Percentiles rank a stretch among this genome's conserved stretches.
phyloP scores from a whole-genome alignment of 2,797 vertebrate species.

The Scomberomorus guttatus region DNA sequence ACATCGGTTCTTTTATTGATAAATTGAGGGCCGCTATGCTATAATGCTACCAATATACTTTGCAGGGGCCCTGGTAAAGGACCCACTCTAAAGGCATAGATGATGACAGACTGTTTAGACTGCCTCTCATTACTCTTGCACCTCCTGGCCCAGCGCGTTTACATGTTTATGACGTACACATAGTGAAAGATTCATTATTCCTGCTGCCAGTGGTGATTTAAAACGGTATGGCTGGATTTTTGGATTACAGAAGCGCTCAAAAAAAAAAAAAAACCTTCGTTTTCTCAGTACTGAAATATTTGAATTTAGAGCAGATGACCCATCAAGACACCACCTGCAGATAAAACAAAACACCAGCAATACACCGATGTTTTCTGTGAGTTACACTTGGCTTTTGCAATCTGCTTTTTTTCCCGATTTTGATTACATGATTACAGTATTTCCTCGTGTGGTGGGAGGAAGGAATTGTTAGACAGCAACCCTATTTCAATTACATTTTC shows the following conservation, averaged over 20 bases:
- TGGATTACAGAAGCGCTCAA: slow-evolving; percentile 49
- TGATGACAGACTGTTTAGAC: slow-evolving; percentile 80
- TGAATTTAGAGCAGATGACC: slow-evolving; percentile 58
- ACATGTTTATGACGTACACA: slow-evolving; percentile 77
- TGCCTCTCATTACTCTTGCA: slow-evolving; percentile 77
- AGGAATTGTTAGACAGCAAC: slow-evolving; percentile 5
- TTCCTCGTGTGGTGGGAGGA: slow-evolving; percentile 17
- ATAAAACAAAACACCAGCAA: slow-evolving; percentile 33
- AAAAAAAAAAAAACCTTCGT: slow-evolving; percentile 31
- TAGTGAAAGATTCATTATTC: slow-evolving; percentile 74
- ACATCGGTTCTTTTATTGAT: slow-evolving; percentile 83
- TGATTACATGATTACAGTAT: slow-evolving; percentile 42
- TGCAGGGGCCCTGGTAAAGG: slow-evolving; percentile 55
- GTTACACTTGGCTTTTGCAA: slow-evolving; percentile 9
- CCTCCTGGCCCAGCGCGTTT: slow-evolving; percentile 58
- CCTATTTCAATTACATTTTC: slow-evolving; percentile 18
- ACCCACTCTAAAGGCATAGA: slow-evolving; percentile 76
- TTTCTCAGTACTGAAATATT: slow-evolving; percentile 46
- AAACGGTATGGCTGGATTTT: slow-evolving; percentile 68
- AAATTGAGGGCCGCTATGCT: slow-evolving; percentile 76
- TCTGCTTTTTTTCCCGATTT: slow-evolving; percentile 17
- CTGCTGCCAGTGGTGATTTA: slow-evolving; percentile 70
- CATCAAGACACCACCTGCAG: slow-evolving; percentile 31
- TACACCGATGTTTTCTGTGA: neutral
- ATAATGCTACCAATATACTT: slow-evolving; percentile 80